Conservation (phyloP, 1,140 invertebrate species). For the Ips typographus region DNA sequence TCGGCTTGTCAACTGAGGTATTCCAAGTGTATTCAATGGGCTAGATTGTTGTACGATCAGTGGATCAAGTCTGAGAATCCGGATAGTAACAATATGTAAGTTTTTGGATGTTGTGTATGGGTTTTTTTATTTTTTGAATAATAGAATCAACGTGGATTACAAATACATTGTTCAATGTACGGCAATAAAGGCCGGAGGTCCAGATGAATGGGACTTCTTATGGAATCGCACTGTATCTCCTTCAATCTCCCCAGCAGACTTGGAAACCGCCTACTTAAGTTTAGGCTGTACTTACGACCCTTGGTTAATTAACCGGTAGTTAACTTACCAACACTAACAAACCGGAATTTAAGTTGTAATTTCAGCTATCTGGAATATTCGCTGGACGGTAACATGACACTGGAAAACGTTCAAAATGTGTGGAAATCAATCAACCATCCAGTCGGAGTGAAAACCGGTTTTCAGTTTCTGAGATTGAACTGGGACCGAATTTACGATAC, state of each 20-base stretch:
- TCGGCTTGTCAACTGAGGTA: conserved; percentile 44
- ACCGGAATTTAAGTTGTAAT: neutral
- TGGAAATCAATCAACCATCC: conserved; percentile 47
- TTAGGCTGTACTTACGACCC: conserved; percentile 48
- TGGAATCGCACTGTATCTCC: conserved; percentile 43
- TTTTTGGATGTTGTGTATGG: neutral
- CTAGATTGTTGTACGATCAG: conserved; percentile 36
- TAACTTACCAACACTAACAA: conserved; percentile 13
- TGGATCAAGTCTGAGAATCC: conserved; percentile 45
- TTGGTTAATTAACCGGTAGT: conserved; percentile 44
- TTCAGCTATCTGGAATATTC: conserved; percentile 45
- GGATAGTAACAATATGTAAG: conserved; percentile 45
- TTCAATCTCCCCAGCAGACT: conserved; percentile 41
- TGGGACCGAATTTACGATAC: conserved; percentile 45
- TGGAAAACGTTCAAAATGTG: conserved; percentile 46
- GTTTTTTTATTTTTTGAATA: neutral
- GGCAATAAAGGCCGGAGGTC: conserved; percentile 43
- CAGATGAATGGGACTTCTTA: conserved; percentile 47
- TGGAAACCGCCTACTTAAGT: conserved; percentile 44
- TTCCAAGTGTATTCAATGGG: conserved; percentile 44
- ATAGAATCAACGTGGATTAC: conserved; percentile 45
- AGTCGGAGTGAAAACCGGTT: conserved; percentile 44
- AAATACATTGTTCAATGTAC: conserved; percentile 43
- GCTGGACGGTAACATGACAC: conserved; percentile 43
- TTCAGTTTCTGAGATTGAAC: conserved; percentile 46